These are phyloP conservation scores for Sitta carolinensis DNA, from an alignment of 2,797 vertebrate species.

Conservation along the genomic window DNA sequence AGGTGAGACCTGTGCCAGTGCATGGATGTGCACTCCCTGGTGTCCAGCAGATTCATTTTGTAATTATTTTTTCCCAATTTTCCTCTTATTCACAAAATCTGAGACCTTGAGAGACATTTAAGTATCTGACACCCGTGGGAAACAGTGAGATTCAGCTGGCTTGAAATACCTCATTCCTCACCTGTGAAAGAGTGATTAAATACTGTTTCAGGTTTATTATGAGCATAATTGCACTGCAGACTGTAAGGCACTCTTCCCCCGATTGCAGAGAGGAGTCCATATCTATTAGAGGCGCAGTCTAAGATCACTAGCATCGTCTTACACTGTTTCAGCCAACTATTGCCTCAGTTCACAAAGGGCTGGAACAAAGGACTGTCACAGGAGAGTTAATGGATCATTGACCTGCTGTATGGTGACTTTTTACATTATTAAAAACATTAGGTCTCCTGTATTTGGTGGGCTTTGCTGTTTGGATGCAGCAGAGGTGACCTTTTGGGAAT, in stretches of 20 bases:
- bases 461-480: background rate
- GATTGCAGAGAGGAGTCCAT: background rate
- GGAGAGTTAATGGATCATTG: constrained; percentile 34
- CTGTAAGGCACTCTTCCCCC: background rate
- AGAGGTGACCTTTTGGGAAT: constrained; percentile 9
- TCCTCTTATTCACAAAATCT: background rate
- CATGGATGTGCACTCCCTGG: background rate
- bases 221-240: background rate
- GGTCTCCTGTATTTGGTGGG: background rate
- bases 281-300: background rate
- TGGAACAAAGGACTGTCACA: constrained; percentile 26
- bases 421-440: constrained; percentile 42
- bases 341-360: background rate
- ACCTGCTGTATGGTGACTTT: constrained; percentile 10
- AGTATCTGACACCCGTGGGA: background rate
- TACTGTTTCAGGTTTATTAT: background rate
- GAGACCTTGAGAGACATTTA: background rate
- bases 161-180: background rate
- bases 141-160: background rate
- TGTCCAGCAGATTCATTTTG: background rate
- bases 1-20: background rate
- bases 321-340: background rate
- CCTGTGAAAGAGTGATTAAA: background rate
- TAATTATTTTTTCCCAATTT: fast-evolving
- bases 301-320: background rate